These are phyloP conservation scores for Camponotus fellah DNA, from an alignment of 2,888 invertebrate genomes.

Conservation along the genomic window DNA sequence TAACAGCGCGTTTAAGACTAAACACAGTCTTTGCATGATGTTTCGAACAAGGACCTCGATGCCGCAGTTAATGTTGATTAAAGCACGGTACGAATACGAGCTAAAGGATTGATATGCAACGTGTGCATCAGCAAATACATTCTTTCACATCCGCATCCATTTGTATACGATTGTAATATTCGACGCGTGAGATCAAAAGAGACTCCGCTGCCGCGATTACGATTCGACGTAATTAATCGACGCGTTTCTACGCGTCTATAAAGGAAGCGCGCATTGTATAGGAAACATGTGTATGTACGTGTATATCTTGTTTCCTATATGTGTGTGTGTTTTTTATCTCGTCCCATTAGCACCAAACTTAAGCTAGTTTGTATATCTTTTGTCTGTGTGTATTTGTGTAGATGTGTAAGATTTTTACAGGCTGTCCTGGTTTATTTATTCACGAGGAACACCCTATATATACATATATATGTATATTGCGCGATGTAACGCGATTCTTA, in stretches of 20 bases:
- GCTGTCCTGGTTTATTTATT: slow-evolving; percentile 32
- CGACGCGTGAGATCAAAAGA: slow-evolving; percentile 67
- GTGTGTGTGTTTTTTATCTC: background rate
- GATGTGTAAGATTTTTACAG: slow-evolving; percentile 44
- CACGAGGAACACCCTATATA: background rate
- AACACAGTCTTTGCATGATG: slow-evolving; percentile 11
- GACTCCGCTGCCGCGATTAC: slow-evolving; percentile 44
- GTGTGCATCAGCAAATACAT: slow-evolving; percentile 53
- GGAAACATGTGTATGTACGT: background rate
- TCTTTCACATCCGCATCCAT: slow-evolving; percentile 44
- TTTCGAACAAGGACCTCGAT: background rate
- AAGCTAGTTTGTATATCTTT: slow-evolving; percentile 58
- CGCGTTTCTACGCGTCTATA: slow-evolving; percentile 34
- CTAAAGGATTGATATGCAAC: slow-evolving; percentile 60
- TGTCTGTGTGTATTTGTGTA: slow-evolving; percentile 45
- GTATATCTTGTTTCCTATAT: background rate
- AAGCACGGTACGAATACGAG: slow-evolving; percentile 10
- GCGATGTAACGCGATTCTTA: slow-evolving; percentile 57
- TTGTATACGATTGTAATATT: slow-evolving; percentile 62
- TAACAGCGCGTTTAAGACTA: background rate
- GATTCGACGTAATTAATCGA: slow-evolving; percentile 22
- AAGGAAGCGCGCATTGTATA: slow-evolving; percentile 36
- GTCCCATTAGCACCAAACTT: slow-evolving; percentile 72
- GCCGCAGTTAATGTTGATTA: background rate
- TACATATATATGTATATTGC: slow-evolving; percentile 25